Conservation (phyloP, 2,888 invertebrate genomes). For the Rotaria socialis region DNA sequence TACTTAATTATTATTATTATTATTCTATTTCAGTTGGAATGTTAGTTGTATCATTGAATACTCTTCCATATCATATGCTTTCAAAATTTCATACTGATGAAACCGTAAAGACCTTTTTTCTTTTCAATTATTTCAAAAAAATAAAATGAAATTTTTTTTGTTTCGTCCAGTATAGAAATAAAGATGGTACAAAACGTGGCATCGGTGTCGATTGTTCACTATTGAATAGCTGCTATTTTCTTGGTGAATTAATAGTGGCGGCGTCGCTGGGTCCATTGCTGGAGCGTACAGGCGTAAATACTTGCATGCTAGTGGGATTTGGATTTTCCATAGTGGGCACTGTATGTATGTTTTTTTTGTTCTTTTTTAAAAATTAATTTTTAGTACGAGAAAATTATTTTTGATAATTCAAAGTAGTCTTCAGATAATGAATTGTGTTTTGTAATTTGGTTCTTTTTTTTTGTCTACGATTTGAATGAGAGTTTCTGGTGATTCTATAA, state of each 20-base stretch:
- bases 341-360: neutral
- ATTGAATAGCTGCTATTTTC: constrained; percentile 25
- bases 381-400: neutral
- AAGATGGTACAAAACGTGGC: neutral
- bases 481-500: neutral
- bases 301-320: neutral
- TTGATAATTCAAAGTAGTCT: neutral
- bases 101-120: neutral
- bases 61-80: constrained; percentile 45
- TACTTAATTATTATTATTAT: no score
- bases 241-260: neutral
- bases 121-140: no score
- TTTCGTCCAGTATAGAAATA: neutral
- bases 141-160: neutral
- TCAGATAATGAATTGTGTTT: constrained; percentile 23
- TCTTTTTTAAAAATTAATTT: neutral
- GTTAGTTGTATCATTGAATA: constrained; percentile 41
- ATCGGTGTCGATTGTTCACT: constrained; percentile 27
- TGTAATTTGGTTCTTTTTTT: neutral
- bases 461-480: neutral
- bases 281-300: neutral
- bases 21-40: constrained; percentile 37
- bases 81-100: constrained; percentile 46
- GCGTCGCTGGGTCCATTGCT: neutral
- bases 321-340: neutral